These are phyloP conservation scores for Portevinia maculata DNA, from an alignment of 2,888 invertebrate genomes.

Conservation along the genomic window DNA sequence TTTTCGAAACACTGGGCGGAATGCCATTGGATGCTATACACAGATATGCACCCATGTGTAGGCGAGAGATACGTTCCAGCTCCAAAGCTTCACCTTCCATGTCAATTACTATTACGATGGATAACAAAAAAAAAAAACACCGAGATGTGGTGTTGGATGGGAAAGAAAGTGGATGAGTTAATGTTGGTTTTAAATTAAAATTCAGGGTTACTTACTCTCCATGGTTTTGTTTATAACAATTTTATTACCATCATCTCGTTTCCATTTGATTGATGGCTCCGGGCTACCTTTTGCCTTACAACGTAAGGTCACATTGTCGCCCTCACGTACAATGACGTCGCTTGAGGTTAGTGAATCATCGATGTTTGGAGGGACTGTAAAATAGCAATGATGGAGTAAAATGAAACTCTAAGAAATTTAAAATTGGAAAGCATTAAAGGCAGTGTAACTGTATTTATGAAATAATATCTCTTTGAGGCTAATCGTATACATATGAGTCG, in stretches of 20 bases:
- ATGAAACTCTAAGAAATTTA: not conserved
- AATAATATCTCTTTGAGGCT: not conserved
- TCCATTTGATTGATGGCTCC: constrained; percentile 94
- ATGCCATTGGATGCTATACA: constrained; percentile 94
- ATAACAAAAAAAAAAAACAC: constrained; percentile 37
- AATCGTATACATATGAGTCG: not conserved
- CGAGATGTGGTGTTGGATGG: too few relatives aligned
- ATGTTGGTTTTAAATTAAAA: constrained; percentile 71
- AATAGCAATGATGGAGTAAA: not conserved
- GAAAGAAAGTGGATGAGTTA: too few relatives aligned
- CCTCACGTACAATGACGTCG: constrained; percentile 95
- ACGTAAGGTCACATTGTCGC: constrained; percentile 93
- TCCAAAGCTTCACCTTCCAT: constrained; percentile 94
- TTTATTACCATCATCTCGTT: constrained; percentile 93
- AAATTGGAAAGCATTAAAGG: not conserved
- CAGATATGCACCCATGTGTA: constrained; percentile 96
- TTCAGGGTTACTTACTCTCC: constrained; percentile 84
- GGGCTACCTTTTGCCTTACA: constrained; percentile 96
- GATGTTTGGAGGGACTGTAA: constrained; percentile 94
- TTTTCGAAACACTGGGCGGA: constrained; percentile 94
- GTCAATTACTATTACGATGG: constrained; percentile 87
- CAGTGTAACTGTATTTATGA: not conserved
- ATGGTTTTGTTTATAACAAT: constrained; percentile 93
- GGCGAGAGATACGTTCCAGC: constrained; percentile 91
- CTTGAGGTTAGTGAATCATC: constrained; percentile 95